Evolutionary conservation across 2,888 invertebrate genomes (phyloP).

Genomic region (Lingula anatina): DNA sequence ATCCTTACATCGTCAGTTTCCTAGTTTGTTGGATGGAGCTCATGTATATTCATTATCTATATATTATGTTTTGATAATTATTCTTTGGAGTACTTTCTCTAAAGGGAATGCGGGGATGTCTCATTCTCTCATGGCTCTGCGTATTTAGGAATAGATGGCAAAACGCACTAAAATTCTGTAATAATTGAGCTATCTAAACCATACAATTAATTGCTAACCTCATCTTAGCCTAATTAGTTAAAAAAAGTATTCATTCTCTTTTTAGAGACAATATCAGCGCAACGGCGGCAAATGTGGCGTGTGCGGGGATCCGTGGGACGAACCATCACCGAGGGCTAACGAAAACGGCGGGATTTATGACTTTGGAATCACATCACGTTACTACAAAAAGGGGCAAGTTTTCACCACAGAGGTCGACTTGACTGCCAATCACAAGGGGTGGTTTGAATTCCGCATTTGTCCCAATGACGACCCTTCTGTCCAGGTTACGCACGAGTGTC

Average conservation of each 20-base stretch:
- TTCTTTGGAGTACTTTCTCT: no score
- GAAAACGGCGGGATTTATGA: conserved; percentile 48
- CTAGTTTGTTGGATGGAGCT: no score
- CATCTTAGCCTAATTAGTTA: no score
- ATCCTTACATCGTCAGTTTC: no score
- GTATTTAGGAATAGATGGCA: no score
- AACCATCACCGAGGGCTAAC: conserved; percentile 39
- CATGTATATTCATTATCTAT: no score
- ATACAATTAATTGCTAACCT: no score
- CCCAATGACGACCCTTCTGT: conserved; percentile 15
- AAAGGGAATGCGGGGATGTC: no score
- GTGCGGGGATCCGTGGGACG: conserved; percentile 76
- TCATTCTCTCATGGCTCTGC: no score
- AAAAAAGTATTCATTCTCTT: background rate
- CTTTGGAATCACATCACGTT: conserved; percentile 40
- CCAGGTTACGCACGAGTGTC: conserved; percentile 15
- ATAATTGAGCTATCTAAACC: no score
- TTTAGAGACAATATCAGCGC: conserved; percentile 30
- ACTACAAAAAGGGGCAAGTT: conserved; percentile 36
- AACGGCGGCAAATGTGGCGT: conserved; percentile 74
- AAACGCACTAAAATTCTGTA: no score
- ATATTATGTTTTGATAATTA: no score
- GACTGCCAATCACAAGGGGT: conserved; percentile 49
- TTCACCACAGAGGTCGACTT: conserved; percentile 42
- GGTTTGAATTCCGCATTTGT: conserved; percentile 42